Base-by-base conservation (phyloP, 2,888 invertebrate genomes). In the Yponomeuta cagnagella region DNA sequence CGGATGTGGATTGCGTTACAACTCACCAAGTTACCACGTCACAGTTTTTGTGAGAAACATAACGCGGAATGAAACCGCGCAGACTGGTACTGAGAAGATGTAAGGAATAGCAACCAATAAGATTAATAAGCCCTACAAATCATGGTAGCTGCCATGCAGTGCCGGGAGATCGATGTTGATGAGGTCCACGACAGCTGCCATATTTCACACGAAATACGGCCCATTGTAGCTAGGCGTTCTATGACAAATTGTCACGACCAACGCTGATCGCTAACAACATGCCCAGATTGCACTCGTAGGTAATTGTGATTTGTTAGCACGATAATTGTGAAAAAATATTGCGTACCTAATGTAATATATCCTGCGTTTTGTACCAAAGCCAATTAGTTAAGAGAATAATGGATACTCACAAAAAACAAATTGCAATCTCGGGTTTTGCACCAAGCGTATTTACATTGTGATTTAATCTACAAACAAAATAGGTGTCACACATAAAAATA, bases 121-220 rank as follows among this genome's bases (percentile, higher is more conserved):
- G 64, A 64, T 64, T 64, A 31, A 64, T 64, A 58, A 43, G 43
- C 43, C 15, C 6, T 15, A 58, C 3, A 12, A 58, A 68, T 68
- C 68, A 68, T 30, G 65, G 15, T 15, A 8, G 52, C 52, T 58
- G 3, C 15, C 33, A 43, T 43, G 33, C 67, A 12, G n/a, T 67
- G n/a, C 33, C 67, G 1, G 43, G 52, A 9, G 15, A 58, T 58
- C 15, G 52, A 58, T 58, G 52, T 74, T 75, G 80, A 80, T 78
- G 71, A 75, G 77, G 78, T 76, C 77, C 77, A 77, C 77, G 80
- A 75, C 83, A 84, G 80, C 74, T 74, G 77, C 77, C 76, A 82
- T 86, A 87, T 83, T 82, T 85, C 81, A 83, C 78, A 75, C 75
- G 80, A 78, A 76, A 74, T 83, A 87, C 83, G 76, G 76, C 79